These are phyloP conservation scores for Arizona elegans DNA, from an alignment of 2,113 vertebrate genomes.

Conservation along the genomic window DNA sequence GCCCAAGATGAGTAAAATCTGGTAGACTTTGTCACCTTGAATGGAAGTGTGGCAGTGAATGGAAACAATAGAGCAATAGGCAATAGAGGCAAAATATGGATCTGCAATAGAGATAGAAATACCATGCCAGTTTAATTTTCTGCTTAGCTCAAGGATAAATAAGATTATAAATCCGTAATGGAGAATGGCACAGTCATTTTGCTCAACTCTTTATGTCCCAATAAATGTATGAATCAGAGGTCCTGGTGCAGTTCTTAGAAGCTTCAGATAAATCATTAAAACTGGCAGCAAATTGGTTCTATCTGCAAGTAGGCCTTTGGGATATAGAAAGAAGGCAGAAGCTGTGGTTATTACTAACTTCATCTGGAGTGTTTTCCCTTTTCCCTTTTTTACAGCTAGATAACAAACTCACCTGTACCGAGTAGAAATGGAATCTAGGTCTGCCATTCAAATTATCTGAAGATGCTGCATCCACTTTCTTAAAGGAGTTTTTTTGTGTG, in stretches of 20 bases:
- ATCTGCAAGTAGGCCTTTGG: not conserved
- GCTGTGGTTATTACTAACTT: not conserved
- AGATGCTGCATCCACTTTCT: not conserved
- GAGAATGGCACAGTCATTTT: not conserved
- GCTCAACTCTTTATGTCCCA: not conserved
- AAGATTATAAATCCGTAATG: not conserved
- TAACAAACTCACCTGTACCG: not conserved
- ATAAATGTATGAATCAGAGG: not conserved
- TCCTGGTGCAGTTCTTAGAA: not conserved
- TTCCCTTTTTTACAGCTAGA: not conserved
- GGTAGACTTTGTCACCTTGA: not conserved
- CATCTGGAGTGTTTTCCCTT: not conserved
- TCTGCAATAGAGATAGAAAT: not conserved
- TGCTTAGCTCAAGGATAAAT: not conserved
- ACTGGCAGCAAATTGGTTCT: not conserved
- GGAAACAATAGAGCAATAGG: too few species aligned
- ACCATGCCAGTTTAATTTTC: not conserved
- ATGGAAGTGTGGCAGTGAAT: not conserved
- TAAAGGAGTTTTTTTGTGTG: not conserved
- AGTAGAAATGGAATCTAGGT: not conserved
- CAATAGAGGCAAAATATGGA: not conserved
- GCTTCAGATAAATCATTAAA: not conserved
- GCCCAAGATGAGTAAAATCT: too few species aligned
- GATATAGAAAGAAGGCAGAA: not conserved
- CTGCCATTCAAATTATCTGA: not conserved